Evolutionary conservation across 1,140 invertebrate genomes (phyloP).

Genomic region (Dinoponera quadriceps): DNA sequence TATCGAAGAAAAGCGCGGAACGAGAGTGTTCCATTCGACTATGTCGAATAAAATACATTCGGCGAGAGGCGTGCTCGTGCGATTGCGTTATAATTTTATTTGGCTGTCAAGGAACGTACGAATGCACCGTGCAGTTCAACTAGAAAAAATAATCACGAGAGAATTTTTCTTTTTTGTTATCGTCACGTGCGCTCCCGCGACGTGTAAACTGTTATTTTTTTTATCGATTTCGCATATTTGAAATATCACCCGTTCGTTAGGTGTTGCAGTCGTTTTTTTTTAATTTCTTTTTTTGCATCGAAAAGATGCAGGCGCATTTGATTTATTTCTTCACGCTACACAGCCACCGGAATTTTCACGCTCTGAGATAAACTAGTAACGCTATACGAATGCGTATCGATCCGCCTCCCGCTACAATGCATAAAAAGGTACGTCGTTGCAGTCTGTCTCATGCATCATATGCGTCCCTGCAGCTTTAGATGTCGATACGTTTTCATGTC

Average conservation of each 20-base stretch:
- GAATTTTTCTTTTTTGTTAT: background rate
- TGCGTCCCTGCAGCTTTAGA: slow-evolving; percentile 58
- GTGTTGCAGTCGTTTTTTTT: background rate
- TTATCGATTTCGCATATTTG: slow-evolving; percentile 2
- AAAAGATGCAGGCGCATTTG: slow-evolving; percentile 47
- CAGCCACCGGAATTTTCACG: slow-evolving; percentile 39
- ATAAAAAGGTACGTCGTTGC: slow-evolving; percentile 60
- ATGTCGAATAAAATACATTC: slow-evolving; percentile 9
- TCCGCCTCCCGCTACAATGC: slow-evolving; percentile 58
- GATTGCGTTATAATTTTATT: slow-evolving; percentile 20
- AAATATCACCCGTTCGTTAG: slow-evolving; percentile 25
- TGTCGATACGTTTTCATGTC: slow-evolving; percentile 62
- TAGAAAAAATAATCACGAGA: background rate
- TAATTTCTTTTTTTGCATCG: background rate
- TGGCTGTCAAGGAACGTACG: background rate
- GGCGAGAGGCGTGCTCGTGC: too few relatives aligned
- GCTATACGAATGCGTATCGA: slow-evolving; percentile 49
- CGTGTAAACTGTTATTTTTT: background rate
- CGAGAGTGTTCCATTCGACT: slow-evolving; percentile 15
- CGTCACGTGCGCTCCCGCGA: too few relatives aligned
- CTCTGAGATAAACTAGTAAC: slow-evolving; percentile 56
- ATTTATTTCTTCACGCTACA: slow-evolving; percentile 34
- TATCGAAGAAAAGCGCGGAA: background rate
- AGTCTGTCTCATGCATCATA: slow-evolving; percentile 62
- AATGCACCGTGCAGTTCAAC: background rate